A percentile compares a stretch with the other conserved stretches of the same genome.
These are phyloP conservation scores for Carassius carassius DNA, from an alignment of 2,113 vertebrate species.

Conservation along the genomic window DNA sequence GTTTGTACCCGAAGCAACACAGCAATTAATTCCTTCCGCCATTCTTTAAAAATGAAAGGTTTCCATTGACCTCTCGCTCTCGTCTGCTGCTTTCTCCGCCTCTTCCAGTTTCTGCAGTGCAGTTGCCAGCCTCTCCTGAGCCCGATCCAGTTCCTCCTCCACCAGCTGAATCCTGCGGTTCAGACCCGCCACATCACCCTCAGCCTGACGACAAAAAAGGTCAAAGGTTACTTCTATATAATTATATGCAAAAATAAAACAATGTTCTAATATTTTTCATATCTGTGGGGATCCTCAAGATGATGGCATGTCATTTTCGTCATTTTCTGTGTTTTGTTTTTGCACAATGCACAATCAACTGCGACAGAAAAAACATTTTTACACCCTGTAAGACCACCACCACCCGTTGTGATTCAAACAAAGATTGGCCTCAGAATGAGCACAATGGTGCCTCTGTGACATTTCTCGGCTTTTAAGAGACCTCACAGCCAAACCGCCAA, in stretches of 20 bases:
- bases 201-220: constrained; percentile 77
- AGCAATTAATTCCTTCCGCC: neutral
- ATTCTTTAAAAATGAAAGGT: neutral
- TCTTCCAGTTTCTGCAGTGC: constrained; percentile 97
- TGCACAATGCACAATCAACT: neutral
- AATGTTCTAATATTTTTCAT: neutral
- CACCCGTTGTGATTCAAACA: constrained; percentile 24
- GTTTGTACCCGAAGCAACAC: neutral
- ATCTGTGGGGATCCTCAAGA: neutral
- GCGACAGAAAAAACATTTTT: constrained; percentile 38
- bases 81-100: constrained; percentile 96
- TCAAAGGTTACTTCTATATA: neutral
- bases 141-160: constrained; percentile 96
- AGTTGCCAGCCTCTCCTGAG: constrained; percentile 91
- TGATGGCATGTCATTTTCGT: neutral
- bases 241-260: neutral
- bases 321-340: neutral
- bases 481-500: constrained; percentile 7
- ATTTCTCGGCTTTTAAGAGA: constrained; percentile 10
- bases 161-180: constrained; percentile 98
- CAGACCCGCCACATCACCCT: constrained; percentile 92
- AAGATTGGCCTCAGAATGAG: constrained; percentile 13
- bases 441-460: constrained; percentile 44
- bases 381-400: neutral
- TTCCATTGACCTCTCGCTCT: constrained; percentile 89